Evolutionary conservation across 2,888 invertebrate genomes (phyloP).

Genomic region (Drosophila setosimentum): DNA sequence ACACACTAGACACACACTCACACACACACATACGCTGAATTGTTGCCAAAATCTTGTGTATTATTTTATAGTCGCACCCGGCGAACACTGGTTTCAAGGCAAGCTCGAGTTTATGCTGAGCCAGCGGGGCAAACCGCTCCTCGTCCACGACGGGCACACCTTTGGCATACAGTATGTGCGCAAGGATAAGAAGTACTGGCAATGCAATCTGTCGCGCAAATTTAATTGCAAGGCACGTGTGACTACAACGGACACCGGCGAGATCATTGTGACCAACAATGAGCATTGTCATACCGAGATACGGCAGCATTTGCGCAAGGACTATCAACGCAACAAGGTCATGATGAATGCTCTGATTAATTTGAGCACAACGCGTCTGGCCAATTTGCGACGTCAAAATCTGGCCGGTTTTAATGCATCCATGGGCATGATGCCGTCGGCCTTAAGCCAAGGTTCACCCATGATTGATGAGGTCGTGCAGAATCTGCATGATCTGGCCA

Average conservation of each 20-base stretch:
- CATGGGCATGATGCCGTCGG: slow-evolving; percentile 49
- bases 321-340: slow-evolving; percentile 85
- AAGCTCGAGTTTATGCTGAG: slow-evolving; percentile 86
- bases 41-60: slow-evolving; percentile 54
- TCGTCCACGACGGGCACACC: slow-evolving; percentile 85
- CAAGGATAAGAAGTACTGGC: slow-evolving; percentile 86
- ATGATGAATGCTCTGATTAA: slow-evolving; percentile 84
- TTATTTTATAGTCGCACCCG: slow-evolving; percentile 84
- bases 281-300: slow-evolving; percentile 86
- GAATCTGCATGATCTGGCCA: slow-evolving; percentile 72
- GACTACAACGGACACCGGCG: slow-evolving; percentile 84
- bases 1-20: slow-evolving; percentile 25
- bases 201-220: slow-evolving; percentile 85
- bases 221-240: slow-evolving; percentile 86
- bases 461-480: slow-evolving; percentile 73
- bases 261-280: slow-evolving; percentile 85
- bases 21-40: slow-evolving; percentile 51
- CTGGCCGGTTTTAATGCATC: slow-evolving; percentile 53
- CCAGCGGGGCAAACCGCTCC: slow-evolving; percentile 85
- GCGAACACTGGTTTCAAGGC: slow-evolving; percentile 85
- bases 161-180: slow-evolving; percentile 85
- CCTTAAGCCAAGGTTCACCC: slow-evolving; percentile 57
- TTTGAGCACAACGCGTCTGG: slow-evolving; percentile 79
- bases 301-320: slow-evolving; percentile 85
- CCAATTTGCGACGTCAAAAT: slow-evolving; percentile 77